Percentiles rank a stretch among this genome's conserved stretches.
Evolutionary conservation across 2,888 invertebrate genomes (phyloP).

Genomic region (Pasiphila rectangulata): DNA sequence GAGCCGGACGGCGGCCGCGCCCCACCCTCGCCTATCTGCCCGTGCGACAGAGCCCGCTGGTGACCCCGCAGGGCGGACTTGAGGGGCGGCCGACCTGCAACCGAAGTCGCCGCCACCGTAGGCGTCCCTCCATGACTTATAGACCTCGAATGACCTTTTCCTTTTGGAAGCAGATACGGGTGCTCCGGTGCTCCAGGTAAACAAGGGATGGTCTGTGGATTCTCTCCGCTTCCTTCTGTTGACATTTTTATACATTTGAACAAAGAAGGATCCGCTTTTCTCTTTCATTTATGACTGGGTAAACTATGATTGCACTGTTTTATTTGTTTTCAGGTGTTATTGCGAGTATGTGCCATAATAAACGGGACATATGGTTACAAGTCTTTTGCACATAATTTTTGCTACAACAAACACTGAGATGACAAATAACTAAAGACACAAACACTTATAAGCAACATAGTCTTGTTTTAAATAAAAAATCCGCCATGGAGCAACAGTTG

Average conservation of each 20-base stretch:
- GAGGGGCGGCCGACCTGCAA: conserved; percentile 84
- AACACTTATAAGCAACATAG: too few relatives aligned
- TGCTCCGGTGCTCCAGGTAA: conserved; percentile 77
- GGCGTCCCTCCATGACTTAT: conserved; percentile 90
- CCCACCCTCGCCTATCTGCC: conserved; percentile 87
- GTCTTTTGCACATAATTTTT: conserved; percentile 71
- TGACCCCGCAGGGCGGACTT: conserved; percentile 88
- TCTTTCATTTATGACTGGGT: conserved; percentile 72
- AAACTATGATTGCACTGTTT: conserved; percentile 45
- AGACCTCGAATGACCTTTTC: conserved; percentile 87
- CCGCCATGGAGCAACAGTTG: conserved; percentile 53
- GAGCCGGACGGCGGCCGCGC: conserved; percentile 37
- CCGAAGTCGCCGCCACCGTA: conserved; percentile 66
- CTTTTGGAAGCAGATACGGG: conserved; percentile 76
- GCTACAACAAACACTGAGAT: conserved; percentile 32
- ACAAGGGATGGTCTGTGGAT: conserved; percentile 72
- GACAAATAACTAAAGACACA: too few relatives aligned
- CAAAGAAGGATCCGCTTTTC: conserved; percentile 56
- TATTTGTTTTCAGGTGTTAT: conserved; percentile 38
- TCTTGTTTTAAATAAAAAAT: too few relatives aligned
- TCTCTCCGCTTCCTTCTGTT: conserved; percentile 83
- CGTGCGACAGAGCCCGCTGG: conserved; percentile 92
- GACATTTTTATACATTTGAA: conserved; percentile 85
- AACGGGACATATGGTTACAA: conserved; percentile 73
- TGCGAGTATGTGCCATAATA: conserved; percentile 50